These are phyloP conservation scores for Smutsia temminckii DNA, from an alignment of 2,797 vertebrate genomes.

Conservation along the genomic window DNA sequence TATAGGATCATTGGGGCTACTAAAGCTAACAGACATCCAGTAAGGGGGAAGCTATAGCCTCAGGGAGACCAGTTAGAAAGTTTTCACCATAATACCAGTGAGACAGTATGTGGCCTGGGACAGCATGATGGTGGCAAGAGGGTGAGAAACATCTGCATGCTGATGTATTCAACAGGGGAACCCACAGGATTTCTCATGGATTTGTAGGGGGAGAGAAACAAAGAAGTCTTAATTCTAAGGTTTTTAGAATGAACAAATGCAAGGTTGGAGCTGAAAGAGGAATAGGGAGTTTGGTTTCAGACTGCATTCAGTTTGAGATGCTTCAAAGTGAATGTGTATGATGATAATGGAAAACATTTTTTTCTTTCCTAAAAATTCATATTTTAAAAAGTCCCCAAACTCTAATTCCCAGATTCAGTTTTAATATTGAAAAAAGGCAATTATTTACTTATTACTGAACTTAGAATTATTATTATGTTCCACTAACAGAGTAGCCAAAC, in stretches of 20 bases:
- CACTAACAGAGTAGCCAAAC: neutral
- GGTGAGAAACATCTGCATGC: neutral
- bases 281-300: neutral
- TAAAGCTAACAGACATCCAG: neutral
- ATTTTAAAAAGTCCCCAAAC: neutral
- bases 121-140: neutral
- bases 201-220: neutral
- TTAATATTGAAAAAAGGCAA: neutral
- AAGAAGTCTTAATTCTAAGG: neutral
- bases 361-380: neutral
- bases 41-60: neutral
- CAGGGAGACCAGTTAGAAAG: neutral
- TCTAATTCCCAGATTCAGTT: neutral
- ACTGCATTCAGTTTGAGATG: neutral
- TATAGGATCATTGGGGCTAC: neutral
- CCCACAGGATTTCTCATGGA: neutral
- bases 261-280: neutral
- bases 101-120: fast-evolving
- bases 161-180: neutral
- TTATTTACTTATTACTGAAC: neutral
- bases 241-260: neutral
- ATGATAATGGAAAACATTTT: neutral
- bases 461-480: neutral
- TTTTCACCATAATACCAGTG: neutral
- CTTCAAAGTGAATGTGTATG: neutral